Evolutionary conservation across 2,797 vertebrate species (phyloP).

Genomic region (Coilia nasus): DNA sequence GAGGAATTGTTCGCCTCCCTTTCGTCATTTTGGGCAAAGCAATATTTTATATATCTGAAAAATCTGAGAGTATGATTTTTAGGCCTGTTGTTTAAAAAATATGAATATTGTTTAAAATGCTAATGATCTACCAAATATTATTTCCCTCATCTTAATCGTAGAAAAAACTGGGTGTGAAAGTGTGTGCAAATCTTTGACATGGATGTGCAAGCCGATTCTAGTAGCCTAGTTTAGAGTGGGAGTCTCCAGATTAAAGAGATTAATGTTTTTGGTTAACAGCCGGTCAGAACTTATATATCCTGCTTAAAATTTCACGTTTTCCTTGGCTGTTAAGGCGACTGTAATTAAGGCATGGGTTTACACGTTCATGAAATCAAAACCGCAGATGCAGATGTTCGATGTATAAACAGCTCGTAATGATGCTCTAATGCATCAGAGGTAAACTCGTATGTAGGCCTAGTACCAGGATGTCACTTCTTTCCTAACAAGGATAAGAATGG

Average conservation of each 20-base stretch:
- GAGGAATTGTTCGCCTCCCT: background rate
- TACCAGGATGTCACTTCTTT: background rate
- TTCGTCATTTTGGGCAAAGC: background rate
- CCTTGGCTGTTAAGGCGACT: background rate
- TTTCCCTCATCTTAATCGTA: background rate
- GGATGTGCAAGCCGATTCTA: background rate
- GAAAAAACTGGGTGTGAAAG: background rate
- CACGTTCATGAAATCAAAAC: background rate
- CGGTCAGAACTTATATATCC: background rate
- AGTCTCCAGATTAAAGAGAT: slow-evolving; percentile 15
- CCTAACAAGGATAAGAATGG: background rate
- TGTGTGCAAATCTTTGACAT: background rate
- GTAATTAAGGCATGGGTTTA: background rate
- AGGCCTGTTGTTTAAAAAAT: no score
- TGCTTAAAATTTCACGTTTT: background rate
- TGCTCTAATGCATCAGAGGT: background rate
- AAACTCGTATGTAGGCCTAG: no score
- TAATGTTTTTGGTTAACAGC: background rate
- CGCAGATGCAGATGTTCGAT: background rate
- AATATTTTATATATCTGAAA: no score
- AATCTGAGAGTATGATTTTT: no score
- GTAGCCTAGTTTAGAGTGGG: background rate
- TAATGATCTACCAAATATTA: background rate
- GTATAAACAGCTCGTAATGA: background rate
- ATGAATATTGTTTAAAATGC: background rate